Conservation (phyloP, 2,113 vertebrate genomes). For the Festucalex cinctus region DNA sequence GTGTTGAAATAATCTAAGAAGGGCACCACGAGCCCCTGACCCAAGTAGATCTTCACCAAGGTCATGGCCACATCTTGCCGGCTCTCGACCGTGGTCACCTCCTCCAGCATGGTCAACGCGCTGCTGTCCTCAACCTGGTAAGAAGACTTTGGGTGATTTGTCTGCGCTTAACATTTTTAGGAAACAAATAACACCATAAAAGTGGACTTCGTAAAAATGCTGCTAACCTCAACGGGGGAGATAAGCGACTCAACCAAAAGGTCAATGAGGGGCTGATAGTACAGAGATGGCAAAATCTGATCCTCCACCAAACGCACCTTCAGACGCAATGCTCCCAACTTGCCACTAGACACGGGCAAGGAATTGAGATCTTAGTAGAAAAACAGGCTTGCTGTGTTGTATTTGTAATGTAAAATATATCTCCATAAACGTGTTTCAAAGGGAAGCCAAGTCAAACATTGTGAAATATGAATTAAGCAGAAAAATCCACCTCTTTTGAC, state of each 20-base stretch:
- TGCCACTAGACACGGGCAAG: constrained; percentile 63
- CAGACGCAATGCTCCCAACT: constrained; percentile 83
- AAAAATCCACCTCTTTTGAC: no score
- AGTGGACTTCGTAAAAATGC: constrained; percentile 6
- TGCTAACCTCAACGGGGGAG: constrained; percentile 60
- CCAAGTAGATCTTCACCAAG: constrained; percentile 86
- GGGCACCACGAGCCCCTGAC: constrained; percentile 80
- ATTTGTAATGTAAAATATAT: neutral
- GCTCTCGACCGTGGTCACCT: constrained; percentile 82
- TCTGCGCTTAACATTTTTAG: neutral
- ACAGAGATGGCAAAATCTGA: constrained; percentile 73
- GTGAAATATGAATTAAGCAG: no score
- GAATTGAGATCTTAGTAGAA: neutral
- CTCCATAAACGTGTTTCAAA: neutral
- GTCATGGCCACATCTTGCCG: constrained; percentile 85
- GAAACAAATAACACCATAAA: constrained; percentile 1
- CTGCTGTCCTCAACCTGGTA: constrained; percentile 70
- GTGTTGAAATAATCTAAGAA: constrained; percentile 85
- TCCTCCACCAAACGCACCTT: constrained; percentile 82
- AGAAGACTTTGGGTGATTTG: constrained; percentile 1
- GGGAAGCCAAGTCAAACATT: no score
- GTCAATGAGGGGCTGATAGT: constrained; percentile 81
- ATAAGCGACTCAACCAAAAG: constrained; percentile 81
- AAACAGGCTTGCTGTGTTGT: neutral
- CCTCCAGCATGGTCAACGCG: constrained; percentile 82